Conservation (phyloP, 64 coral and sea anemone species). For the Hydrozoanthus tunicans region DNA sequence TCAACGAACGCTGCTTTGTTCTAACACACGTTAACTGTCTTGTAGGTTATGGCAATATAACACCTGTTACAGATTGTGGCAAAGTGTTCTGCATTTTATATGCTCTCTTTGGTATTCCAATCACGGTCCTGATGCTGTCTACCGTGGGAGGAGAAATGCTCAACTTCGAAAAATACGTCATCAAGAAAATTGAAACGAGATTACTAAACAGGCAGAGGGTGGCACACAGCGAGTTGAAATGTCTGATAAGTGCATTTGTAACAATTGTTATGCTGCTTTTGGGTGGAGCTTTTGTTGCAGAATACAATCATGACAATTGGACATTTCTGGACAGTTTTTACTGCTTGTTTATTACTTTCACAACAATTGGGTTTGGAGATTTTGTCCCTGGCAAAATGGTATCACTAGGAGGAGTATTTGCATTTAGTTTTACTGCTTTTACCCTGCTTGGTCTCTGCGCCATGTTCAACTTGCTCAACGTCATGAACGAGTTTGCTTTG, state of each 20-base stretch:
- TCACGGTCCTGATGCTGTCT: constrained; percentile 64
- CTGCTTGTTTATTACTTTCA: constrained; percentile 50
- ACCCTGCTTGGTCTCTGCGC: constrained; percentile 36
- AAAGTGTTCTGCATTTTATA: constrained; percentile 74
- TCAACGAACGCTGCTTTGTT: no score
- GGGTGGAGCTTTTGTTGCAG: neutral
- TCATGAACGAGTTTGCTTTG: neutral
- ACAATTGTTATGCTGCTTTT: neutral
- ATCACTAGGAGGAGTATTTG: neutral
- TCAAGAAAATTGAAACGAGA: constrained; percentile 53
- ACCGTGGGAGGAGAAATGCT: constrained; percentile 53
- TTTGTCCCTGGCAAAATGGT: neutral
- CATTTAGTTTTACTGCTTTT: neutral
- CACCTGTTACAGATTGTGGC: constrained; percentile 65
- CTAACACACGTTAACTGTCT: neutral
- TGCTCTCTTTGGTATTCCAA: constrained; percentile 77
- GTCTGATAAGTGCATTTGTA: neutral
- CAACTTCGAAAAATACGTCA: neutral
- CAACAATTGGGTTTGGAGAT: constrained; percentile 41
- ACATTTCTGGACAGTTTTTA: constrained; percentile 1
- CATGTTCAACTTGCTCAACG: constrained; percentile 23
- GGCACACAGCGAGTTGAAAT: constrained; percentile 16
- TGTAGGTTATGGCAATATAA: constrained; percentile 81
- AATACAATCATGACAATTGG: neutral
- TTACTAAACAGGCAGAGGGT: constrained; percentile 18